Evolutionary conservation across 2,113 vertebrate species (phyloP).

Genomic region (Podocnemis expansa): DNA sequence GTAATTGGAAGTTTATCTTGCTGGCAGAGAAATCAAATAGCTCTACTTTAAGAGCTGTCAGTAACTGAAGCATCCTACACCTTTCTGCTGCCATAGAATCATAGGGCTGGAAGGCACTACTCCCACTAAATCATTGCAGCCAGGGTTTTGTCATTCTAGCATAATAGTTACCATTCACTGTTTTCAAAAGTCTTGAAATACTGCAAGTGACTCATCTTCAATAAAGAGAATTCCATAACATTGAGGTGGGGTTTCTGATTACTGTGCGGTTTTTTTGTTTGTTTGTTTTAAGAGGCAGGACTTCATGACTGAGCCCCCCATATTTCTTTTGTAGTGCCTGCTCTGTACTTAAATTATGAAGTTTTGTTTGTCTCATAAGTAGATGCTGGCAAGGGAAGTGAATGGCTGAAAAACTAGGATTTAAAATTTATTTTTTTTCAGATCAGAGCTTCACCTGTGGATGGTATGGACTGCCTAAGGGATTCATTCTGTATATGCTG

Average conservation of each 20-base stretch:
- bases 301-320: background rate
- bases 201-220: background rate
- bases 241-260: background rate
- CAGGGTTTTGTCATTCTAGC: no score
- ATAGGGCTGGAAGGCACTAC: no score
- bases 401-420: background rate
- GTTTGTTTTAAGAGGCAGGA: background rate
- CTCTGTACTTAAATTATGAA: background rate
- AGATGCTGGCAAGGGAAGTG: background rate
- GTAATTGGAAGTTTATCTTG: background rate
- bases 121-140: no score
- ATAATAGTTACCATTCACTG: background rate
- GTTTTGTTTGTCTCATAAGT: no score
- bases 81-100: background rate
- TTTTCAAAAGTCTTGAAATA: background rate
- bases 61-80: background rate
- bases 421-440: background rate
- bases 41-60: background rate
- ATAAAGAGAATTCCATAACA: background rate
- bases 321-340: background rate
- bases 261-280: background rate
- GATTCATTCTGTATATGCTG: background rate
- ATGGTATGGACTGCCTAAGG: background rate
- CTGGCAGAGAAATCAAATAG: accelerated
- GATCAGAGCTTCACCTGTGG: background rate